Evolutionary conservation across 2,113 vertebrate species (phyloP).

Genomic region (Dromas ardeola): DNA sequence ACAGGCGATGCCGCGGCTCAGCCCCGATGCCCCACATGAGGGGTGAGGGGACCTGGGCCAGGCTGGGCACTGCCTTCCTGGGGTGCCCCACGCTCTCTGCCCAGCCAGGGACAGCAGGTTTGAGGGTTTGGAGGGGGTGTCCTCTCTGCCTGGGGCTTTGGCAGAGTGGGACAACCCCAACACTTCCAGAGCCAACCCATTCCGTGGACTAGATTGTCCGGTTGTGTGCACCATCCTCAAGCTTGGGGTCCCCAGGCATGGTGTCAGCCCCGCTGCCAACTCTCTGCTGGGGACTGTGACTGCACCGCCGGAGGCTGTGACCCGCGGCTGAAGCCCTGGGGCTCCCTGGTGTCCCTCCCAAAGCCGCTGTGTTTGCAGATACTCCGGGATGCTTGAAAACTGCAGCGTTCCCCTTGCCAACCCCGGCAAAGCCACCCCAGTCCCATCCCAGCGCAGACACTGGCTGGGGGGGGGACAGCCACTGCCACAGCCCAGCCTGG

Average conservation of each 20-base stretch:
- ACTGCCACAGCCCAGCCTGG: background rate
- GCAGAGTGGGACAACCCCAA: rapidly evolving
- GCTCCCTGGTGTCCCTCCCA: background rate
- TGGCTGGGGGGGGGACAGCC: background rate
- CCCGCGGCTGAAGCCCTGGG: background rate
- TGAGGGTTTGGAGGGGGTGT: background rate
- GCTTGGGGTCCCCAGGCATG: background rate
- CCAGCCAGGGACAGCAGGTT: background rate
- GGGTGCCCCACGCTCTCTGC: background rate
- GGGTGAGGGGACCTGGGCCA: too few species aligned
- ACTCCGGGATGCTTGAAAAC: background rate
- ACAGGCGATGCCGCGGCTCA: background rate
- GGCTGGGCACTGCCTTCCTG: background rate
- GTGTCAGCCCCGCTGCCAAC: background rate
- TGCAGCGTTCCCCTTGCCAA: background rate
- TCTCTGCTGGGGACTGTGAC: background rate
- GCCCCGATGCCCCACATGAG: background rate
- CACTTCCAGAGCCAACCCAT: background rate
- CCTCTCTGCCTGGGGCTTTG: background rate
- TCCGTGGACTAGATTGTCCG: rapidly evolving
- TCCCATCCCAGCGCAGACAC: background rate
- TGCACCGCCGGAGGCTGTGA: background rate
- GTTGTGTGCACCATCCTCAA: rapidly evolving
- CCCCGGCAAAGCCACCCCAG: background rate
- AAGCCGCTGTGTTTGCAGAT: background rate